These are phyloP conservation scores for Drepanosiphum platanoidis DNA, from an alignment of 2,888 invertebrate genomes.

Conservation along the genomic window DNA sequence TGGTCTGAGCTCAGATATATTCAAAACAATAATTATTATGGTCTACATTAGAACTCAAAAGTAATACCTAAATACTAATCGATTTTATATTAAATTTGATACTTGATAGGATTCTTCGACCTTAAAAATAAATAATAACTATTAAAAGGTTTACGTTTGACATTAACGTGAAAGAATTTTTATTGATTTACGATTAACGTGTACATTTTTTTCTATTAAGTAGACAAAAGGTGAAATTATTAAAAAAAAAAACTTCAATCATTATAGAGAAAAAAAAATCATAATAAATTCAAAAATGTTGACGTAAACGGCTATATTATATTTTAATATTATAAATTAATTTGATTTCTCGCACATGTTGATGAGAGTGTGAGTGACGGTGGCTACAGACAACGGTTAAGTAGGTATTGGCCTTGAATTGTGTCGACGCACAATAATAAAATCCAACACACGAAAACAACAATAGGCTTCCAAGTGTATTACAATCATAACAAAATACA, in stretches of 20 bases:
- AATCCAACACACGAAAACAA: neutral
- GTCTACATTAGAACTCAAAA: neutral
- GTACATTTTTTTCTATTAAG: too few species aligned
- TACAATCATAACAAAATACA: too few species aligned
- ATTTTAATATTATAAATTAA: neutral
- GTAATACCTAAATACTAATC: neutral
- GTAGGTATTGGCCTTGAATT: conserved; percentile 30
- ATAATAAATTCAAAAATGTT: neutral
- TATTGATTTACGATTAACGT: neutral
- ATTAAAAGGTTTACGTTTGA: neutral
- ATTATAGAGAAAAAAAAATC: neutral
- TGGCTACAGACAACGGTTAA: conserved; percentile 3
- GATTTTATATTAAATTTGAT: neutral
- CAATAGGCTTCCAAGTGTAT: neutral
- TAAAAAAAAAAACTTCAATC: neutral
- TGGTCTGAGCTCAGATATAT: neutral
- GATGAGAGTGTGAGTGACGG: neutral
- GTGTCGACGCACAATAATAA: conserved; percentile 17
- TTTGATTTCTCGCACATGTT: neutral
- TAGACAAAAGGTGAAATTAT: neutral
- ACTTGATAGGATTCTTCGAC: neutral
- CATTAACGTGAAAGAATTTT: neutral
- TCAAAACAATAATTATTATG: neutral
- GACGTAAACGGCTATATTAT: neutral
- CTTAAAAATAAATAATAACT: conserved; percentile 1